Evolutionary conservation across 53 echinoderm and acorn worm genomes (phyloP), one percentile per base, ranked within the genome.

Genomic region (Patiria pectinifera): DNA sequence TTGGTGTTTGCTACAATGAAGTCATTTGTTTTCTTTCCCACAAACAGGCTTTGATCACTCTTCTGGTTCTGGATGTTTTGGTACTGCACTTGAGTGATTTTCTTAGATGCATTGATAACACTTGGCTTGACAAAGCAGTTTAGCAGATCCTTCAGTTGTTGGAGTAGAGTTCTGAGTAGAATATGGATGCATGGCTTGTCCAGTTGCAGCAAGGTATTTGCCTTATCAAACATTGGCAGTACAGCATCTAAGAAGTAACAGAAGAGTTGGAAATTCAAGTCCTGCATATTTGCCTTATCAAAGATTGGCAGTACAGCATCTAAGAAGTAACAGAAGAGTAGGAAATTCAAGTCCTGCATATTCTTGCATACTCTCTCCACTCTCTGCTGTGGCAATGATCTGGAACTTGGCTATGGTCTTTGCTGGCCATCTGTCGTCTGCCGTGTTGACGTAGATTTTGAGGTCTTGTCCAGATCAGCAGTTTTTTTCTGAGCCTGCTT

Each of bases 281-380:
- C 84, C 84, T 84, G 84, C 84, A 84, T 84, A 84, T 84, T 76
- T 4, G 77, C 44, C 25, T 76, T 3, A 76, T 81, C 81, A 81
- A 83, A 83, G 23, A 62, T 23, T 83, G 25, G 83, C 25, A 84
- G 62, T 23, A 35, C 83, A 83, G 83, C 83, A 83, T 83, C 60
- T 15, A 83, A 60, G 61, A 60, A 35, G 35, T 35, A 35, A 1
- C 35, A 35, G 25, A 58, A 83, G 24, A 58, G 26, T 83, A 61
- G 25, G 14, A 84, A 84, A 69, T 84, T 69, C 69, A 84, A 14
- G 66, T 84, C 84, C 84, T 84, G 84, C 84, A 84, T 84, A 84
- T 84, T 84, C 45, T 84, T 84, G 69, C 84, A 66, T 66, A 44
- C 45, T 84, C 84, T 84, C 84, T 84, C 69, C 66, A 84, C 84